Evolutionary conservation across 37 sponge, comb jelly and placozoan species (phyloP), one percentile per base, ranked within the genome.

Genomic region (Halisarca cf. caerulea): DNA sequence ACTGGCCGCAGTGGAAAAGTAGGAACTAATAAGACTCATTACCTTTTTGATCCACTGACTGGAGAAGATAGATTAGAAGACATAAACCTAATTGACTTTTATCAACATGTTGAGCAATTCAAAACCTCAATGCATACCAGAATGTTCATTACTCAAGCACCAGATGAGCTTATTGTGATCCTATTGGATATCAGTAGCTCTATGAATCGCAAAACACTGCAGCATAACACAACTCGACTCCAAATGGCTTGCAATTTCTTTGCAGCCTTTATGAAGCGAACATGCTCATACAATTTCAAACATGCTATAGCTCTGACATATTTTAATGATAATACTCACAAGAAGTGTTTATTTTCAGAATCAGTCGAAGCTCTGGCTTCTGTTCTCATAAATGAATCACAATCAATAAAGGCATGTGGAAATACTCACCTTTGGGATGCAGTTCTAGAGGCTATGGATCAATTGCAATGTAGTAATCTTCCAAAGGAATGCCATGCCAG

Each of bases 231-330:
- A 5, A 61, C 64, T 7, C 6, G 15, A 27, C 5, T 61, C 5
- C 4, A 57, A 7, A 41, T 59, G 4, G 82, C 59, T 3, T 32
- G 54, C 8, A 35, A 59, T 39, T 40, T 81, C 40, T 81, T 81
- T 59, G 32, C 57, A 39, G 82, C 62, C 64, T 81, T 81, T 38
- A 39, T 40, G 2, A 59, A 58, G 39, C 23, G 62, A 15, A 58
- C 82, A 39, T 33, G 30, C 40, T 60, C 82, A 38, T 81, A 81
- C 41, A 58, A 58, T 36, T 58, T 81, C 40, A 58, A 81, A 38
- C 64, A 61, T 61, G 64, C 30, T 27, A 7, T 61, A 20, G 64
- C 20, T 27, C n/a, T 61, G 28, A 61, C n/a, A 6, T 5, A 7
- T 27, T 61, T 61, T 15, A 61, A 61, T 61, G 28, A 61, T 23